Base-by-base conservation (phyloP, 2,113 vertebrate genomes). In the Cynopterus brachyotis region DNA sequence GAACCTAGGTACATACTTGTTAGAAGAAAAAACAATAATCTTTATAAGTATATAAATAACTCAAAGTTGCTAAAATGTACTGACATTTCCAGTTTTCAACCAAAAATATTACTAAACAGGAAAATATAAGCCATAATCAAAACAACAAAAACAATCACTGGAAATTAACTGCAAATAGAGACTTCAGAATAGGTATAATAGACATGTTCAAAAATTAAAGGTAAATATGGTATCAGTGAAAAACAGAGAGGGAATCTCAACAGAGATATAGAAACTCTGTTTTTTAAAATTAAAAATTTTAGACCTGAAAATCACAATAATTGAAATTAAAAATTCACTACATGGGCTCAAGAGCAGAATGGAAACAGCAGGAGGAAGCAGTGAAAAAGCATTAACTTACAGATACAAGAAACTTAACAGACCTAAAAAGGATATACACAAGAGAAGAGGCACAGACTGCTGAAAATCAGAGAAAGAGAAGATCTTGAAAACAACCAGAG, bases 271-370 rank as follows among this genome's bases (percentile, higher is more conserved):
- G 26, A 94, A 85, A 19, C 19, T 85, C 0, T 59, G 84, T 75
- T 83, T 86, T 86, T 47, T 88, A 91, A 81, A 81, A 81, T 60
- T 40, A 78, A n/a, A 95, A 72, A 79, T 73, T 67, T 47, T 60
- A 82, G 15, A 83, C 20, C 40, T 73, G 59, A 30, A 66, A 82
- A 86, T 42, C n/a, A 55, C 59, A 94, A 22, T 78, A 96, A 59
- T 9, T 80, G 32, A 84, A 88, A 88, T 42, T 3, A 76, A 89
- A 95, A 92, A 72, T 45, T 90, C 16, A 92, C 32, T 78, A 40
- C 6, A 62, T 64, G 37, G 37, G 82, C 35, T 76, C 67, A 80
- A 66, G 0, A 72, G 45, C 69, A 92, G 37, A 95, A 62, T 60
- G n/a, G 15, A 94, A 70, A 90, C 69, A 60, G 9, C 60, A 67